phyloP scores from a whole-genome alignment of 2,888 invertebrate genomes.

The Encarsia formosa region DNA sequence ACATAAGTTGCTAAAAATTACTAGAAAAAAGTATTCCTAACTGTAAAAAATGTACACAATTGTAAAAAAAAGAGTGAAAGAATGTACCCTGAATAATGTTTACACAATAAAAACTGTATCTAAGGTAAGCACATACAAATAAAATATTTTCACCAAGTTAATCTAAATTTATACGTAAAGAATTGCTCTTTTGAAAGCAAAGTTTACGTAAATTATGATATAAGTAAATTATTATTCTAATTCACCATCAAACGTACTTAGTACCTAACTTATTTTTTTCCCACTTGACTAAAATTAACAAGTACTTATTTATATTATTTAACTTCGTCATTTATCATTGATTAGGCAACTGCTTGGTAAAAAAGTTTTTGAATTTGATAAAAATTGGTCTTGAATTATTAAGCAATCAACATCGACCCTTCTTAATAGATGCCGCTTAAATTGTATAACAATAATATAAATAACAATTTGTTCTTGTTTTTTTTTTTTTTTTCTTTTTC shows the following conservation, averaged over 20 bases:
- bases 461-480: not conserved
- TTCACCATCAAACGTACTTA: conserved; percentile 11
- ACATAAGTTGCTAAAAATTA: no score
- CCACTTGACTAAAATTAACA: no score
- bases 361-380: no score
- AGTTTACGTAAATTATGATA: conserved; percentile 6
- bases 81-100: conserved; percentile 25
- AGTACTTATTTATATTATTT: no score
- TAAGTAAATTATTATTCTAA: conserved; percentile 12
- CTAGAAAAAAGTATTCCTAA: no score
- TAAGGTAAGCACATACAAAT: conserved; percentile 16
- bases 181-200: not conserved
- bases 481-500: not conserved
- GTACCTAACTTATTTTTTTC: not conserved
- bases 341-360: no score
- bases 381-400: no score
- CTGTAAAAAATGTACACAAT: not conserved
- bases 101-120: conserved; percentile 15
- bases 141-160: conserved; percentile 16
- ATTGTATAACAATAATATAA: not conserved
- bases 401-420: no score
- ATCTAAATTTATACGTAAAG: conserved; percentile 8
- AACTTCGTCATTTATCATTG: no score
- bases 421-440: no score
- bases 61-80: conserved; percentile 5